These are phyloP conservation scores for Chironex yamaguchii DNA, from an alignment of 30 jellyfish, hydroid and myxozoan genomes.

Conservation along the genomic window DNA sequence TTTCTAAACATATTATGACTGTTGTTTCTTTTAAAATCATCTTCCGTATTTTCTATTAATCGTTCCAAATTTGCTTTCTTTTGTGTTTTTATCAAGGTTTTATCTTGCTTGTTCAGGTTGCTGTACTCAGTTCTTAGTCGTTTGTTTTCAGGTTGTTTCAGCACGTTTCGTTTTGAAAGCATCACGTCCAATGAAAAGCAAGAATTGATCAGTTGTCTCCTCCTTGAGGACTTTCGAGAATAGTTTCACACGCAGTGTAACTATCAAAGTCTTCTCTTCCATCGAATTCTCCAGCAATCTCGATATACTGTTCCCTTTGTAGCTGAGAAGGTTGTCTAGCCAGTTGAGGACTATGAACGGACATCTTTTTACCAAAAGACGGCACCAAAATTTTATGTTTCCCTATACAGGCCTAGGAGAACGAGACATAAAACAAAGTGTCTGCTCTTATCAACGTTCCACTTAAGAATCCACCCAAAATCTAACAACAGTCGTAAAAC, in stretches of 20 bases:
- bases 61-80: background rate
- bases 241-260: constrained; percentile 51
- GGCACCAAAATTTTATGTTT: no score
- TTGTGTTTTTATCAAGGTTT: no score
- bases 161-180: constrained; percentile 66
- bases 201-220: constrained; percentile 62
- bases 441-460: no score
- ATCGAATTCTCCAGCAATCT: constrained; percentile 59
- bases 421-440: no score
- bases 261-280: constrained; percentile 46
- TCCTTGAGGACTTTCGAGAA: constrained; percentile 51
- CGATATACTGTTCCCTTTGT: constrained; percentile 37
- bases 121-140: no score
- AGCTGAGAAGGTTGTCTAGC: constrained; percentile 39
- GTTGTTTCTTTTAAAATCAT: constrained; percentile 10
- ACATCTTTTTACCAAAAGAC: constrained; percentile 15
- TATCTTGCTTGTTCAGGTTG: no score
- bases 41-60: constrained; percentile 30
- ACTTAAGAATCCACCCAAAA: no score
- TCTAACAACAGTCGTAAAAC: no score
- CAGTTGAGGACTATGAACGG: constrained; percentile 23
- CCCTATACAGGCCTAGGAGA: no score
- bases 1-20: constrained; percentile 24
- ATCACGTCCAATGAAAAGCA: constrained; percentile 66
- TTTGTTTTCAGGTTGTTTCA: no score